phyloP scores from a whole-genome alignment of 2,888 invertebrate genomes.

The Laspeyria flexula region DNA sequence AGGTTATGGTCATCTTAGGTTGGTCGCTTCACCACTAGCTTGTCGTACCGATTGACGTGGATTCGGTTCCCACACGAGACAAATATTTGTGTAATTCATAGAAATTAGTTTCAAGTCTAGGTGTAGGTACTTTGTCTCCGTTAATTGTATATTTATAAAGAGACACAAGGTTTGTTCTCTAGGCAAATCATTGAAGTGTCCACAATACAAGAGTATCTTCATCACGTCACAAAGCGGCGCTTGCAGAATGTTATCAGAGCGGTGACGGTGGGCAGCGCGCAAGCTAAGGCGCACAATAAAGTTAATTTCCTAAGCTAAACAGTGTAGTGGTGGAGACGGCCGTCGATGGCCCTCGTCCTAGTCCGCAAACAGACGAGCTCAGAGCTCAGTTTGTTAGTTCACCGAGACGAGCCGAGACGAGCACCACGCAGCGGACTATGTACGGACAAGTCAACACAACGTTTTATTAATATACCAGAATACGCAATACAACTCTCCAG shows the following conservation, averaged over 20 bases:
- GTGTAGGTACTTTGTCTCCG: too few relatives aligned
- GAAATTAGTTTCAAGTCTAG: too few relatives aligned
- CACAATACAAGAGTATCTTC: slow-evolving; percentile 21
- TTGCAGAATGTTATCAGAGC: slow-evolving; percentile 28
- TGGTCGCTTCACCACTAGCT: too few relatives aligned
- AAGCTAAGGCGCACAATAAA: slow-evolving; percentile 66
- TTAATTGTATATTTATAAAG: too few relatives aligned
- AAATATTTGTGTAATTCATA: too few relatives aligned
- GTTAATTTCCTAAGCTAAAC: slow-evolving; percentile 71
- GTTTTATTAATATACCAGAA: too few relatives aligned
- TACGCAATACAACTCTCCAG: too few relatives aligned
- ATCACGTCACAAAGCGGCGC: slow-evolving; percentile 39
- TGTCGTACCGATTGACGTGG: too few relatives aligned
- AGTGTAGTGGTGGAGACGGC: slow-evolving; percentile 27
- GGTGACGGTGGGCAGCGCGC: slow-evolving; percentile 37
- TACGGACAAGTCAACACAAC: neutral
- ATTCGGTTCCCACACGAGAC: too few relatives aligned
- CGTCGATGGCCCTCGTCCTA: slow-evolving; percentile 26
- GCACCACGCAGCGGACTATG: neutral
- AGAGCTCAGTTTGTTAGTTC: slow-evolving; percentile 8
- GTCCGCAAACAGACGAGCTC: slow-evolving; percentile 25
- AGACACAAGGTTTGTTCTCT: too few relatives aligned
- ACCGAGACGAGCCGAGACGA: slow-evolving; percentile 1
- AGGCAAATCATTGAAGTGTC: neutral
- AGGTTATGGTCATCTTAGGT: too few relatives aligned